A percentile compares a stretch with the other conserved stretches of the same genome.
These are phyloP conservation scores for Battus philenor DNA, from an alignment of 1,140 invertebrate genomes.

Conservation along the genomic window DNA sequence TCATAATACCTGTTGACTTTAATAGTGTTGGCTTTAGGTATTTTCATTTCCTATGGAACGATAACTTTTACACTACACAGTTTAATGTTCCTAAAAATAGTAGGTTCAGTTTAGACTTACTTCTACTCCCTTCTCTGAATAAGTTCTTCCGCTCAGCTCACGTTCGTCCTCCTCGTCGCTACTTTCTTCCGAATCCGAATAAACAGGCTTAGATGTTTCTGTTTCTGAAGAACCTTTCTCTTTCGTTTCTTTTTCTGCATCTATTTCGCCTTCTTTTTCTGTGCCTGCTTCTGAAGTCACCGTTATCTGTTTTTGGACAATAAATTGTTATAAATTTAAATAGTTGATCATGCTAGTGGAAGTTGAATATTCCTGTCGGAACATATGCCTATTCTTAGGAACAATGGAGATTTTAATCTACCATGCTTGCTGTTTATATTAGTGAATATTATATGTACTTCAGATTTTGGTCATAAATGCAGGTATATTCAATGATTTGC, in stretches of 20 bases:
- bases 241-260: conserved; percentile 31
- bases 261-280: conserved; percentile 30
- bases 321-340: no score
- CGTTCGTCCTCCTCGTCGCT: conserved; percentile 85
- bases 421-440: no score
- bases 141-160: conserved; percentile 86
- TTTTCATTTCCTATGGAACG: no score
- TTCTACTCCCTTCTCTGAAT: conserved; percentile 85
- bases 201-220: conserved; percentile 49
- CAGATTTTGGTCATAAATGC: no score
- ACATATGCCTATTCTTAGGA: no score
- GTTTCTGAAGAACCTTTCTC: conserved; percentile 20
- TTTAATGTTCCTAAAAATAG: neutral
- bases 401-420: no score
- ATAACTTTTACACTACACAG: neutral
- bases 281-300: conserved; percentile 52
- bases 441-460: no score
- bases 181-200: conserved; percentile 65
- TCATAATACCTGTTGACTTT: no score
- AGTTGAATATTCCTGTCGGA: no score
- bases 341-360: no score
- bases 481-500: no score
- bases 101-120: conserved; percentile 65
- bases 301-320: conserved; percentile 51
- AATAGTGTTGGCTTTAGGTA: no score